Percentiles rank a stretch among this genome's conserved stretches.
Conservation (phyloP, 2,113 vertebrate genomes). For the Ginglymostoma cirratum region DNA sequence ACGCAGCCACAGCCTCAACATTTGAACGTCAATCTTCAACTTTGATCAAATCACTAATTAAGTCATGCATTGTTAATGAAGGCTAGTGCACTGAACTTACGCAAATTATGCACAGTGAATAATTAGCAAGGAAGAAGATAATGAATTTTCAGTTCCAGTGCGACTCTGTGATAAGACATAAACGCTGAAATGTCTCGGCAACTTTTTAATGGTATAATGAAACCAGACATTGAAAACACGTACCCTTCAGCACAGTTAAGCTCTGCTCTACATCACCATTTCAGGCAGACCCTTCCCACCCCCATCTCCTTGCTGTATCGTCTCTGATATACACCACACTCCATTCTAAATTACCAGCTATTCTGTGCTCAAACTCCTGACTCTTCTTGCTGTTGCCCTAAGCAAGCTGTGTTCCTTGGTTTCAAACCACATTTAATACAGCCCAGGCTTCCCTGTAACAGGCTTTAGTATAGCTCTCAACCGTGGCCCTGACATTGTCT, state of each 20-base stretch:
- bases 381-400: neutral
- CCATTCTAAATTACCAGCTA: neutral
- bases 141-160: slow-evolving; percentile 29
- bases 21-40: slow-evolving; percentile 34
- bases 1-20: slow-evolving; percentile 32
- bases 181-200: slow-evolving; percentile 29
- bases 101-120: slow-evolving; percentile 36
- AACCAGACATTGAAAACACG: neutral
- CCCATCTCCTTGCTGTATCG: neutral
- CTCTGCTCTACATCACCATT: neutral
- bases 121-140: slow-evolving; percentile 33
- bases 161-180: slow-evolving; percentile 19
- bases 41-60: slow-evolving; percentile 38
- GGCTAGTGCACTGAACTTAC: slow-evolving; percentile 30
- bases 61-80: slow-evolving; percentile 38
- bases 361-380: neutral
- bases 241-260: neutral
- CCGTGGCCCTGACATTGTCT: neutral
- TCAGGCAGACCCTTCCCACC: no score
- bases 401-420: neutral
- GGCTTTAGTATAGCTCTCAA: neutral
- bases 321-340: neutral
- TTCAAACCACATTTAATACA: neutral
- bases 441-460: neutral
- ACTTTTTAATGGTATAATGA: slow-evolving; percentile 33